A percentile compares a stretch with the other conserved stretches of the same genome.
Evolutionary conservation across 2,797 vertebrate species (phyloP).

Genomic region (Pteropus rufus): DNA sequence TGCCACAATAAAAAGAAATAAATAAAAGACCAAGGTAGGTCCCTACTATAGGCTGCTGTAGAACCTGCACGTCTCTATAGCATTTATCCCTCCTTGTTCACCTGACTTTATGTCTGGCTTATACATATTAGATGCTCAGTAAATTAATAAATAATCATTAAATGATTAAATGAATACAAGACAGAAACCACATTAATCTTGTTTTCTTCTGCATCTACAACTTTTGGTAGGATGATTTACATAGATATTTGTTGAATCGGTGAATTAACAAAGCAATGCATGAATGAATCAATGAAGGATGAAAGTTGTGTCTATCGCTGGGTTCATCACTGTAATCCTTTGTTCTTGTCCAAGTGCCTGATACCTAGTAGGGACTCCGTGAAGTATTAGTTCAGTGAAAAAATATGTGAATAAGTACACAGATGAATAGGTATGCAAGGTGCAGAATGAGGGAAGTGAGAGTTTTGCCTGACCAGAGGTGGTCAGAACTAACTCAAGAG

Average conservation of each 20-base stretch:
- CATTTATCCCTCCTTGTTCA: not conserved
- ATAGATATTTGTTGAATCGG: not conserved
- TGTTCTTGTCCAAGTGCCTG: not conserved
- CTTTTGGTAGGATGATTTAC: not conserved
- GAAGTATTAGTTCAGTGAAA: not conserved
- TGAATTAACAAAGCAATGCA: not conserved
- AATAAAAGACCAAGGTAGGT: no score
- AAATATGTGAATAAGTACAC: not conserved
- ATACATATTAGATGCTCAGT: not conserved
- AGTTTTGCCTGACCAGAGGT: not conserved
- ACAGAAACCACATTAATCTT: not conserved
- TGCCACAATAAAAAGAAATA: not conserved
- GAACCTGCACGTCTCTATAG: not conserved
- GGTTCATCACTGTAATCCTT: not conserved
- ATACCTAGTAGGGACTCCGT: not conserved
- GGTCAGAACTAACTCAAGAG: not conserved
- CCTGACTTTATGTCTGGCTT: not conserved
- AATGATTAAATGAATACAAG: not conserved
- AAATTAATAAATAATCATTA: not conserved
- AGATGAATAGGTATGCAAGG: not conserved
- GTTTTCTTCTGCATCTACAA: not conserved
- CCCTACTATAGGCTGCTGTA: no score
- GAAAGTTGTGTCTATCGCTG: accelerated
- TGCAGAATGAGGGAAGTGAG: not conserved
- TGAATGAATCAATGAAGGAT: not conserved